These are phyloP conservation scores for Drosophila suzukii DNA, from an alignment of 1,140 invertebrate species.

Conservation along the genomic window DNA sequence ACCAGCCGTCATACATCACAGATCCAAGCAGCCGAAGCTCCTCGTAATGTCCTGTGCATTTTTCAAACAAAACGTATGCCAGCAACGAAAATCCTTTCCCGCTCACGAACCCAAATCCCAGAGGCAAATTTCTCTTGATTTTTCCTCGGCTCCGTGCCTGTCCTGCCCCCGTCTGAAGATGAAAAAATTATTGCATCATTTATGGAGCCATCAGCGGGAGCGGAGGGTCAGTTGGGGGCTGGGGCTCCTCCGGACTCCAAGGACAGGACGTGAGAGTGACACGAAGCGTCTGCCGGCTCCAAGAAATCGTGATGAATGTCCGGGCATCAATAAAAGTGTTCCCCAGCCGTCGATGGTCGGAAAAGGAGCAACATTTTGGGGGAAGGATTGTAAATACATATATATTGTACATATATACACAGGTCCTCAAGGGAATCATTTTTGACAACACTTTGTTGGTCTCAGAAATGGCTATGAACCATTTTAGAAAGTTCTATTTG, in stretches of 20 bases:
- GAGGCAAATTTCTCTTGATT: constrained; percentile 69
- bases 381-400: neutral
- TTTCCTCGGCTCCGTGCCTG: constrained; percentile 16
- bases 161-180: constrained; percentile 42
- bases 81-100: constrained; percentile 49
- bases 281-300: constrained; percentile 27
- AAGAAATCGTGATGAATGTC: constrained; percentile 46
- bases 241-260: constrained; percentile 1
- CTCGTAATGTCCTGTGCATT: constrained; percentile 54
- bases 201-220: constrained; percentile 34
- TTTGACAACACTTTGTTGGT: neutral
- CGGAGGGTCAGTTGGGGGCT: constrained; percentile 6
- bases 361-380: neutral
- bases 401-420: neutral
- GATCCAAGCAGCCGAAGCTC: constrained; percentile 22
- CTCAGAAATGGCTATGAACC: neutral
- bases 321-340: constrained; percentile 32
- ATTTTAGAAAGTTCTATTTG: no score
- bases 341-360: constrained; percentile 19
- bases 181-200: constrained; percentile 67
- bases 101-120: constrained; percentile 47
- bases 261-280: constrained; percentile 37
- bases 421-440: neutral
- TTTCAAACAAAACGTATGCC: constrained; percentile 53
- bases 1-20: constrained; percentile 47